Evolutionary conservation across 2,888 invertebrate genomes (phyloP).

Genomic region (Seira musarum): DNA sequence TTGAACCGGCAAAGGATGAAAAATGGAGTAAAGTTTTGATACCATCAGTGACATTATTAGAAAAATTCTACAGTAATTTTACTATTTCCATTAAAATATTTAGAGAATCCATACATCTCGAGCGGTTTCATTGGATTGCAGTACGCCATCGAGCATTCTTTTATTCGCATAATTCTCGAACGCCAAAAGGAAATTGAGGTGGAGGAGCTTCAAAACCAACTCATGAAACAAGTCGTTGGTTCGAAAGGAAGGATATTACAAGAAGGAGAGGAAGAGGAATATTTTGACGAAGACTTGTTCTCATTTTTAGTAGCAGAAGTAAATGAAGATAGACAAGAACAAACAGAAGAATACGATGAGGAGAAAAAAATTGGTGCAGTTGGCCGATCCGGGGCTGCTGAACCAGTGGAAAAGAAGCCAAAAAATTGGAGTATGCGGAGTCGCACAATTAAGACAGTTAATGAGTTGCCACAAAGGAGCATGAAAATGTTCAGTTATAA

Average conservation of each 20-base stretch:
- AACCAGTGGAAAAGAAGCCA: not conserved
- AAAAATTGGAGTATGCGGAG: too few species aligned
- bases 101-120: slow-evolving; percentile 59
- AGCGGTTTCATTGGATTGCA: slow-evolving; percentile 65
- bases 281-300: not conserved
- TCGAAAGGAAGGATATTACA: too few species aligned
- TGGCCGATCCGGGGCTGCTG: not conserved
- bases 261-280: not conserved
- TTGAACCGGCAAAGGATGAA: slow-evolving; percentile 19
- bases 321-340: not conserved
- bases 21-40: slow-evolving; percentile 27
- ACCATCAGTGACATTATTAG: too few species aligned
- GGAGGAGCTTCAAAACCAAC: not conserved
- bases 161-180: slow-evolving; percentile 38
- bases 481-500: slow-evolving; percentile 54
- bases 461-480: slow-evolving; percentile 28
- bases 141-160: slow-evolving; percentile 59
- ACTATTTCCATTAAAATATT: too few species aligned
- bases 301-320: not conserved
- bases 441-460: not conserved
- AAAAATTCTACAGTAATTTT: not conserved
- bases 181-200: slow-evolving; percentile 12
- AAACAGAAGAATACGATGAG: not conserved
- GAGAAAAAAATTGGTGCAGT: not conserved
- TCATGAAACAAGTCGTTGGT: too few species aligned